Percentiles rank a stretch among this genome's conserved stretches.
Conservation (phyloP, 2,888 invertebrate species). For the Galerucella nymphaeae region DNA sequence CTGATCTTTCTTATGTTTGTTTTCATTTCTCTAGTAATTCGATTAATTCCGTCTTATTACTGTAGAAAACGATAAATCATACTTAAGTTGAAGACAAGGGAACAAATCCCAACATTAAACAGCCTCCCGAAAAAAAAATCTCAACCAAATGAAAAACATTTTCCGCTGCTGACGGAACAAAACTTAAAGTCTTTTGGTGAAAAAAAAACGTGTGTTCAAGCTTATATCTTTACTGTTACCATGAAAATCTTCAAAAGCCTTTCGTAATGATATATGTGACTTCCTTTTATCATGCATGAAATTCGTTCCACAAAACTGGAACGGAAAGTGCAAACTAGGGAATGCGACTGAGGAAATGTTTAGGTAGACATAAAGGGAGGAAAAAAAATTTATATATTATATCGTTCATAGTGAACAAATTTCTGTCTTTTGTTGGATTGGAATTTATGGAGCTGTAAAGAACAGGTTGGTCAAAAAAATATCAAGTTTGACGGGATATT, state of each 20-base stretch:
- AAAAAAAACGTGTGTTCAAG: conserved; percentile 30
- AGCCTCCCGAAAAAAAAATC: conserved; percentile 4
- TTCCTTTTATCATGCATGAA: conserved; percentile 45
- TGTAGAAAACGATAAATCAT: too few species aligned
- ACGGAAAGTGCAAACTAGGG: conserved; percentile 41
- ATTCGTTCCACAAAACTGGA: conserved; percentile 39
- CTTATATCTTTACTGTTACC: conserved; percentile 42
- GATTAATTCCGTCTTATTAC: too few species aligned
- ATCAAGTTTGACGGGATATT: conserved; percentile 7
- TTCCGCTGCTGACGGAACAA: conserved; percentile 27
- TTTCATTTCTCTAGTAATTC: too few species aligned
- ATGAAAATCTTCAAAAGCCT: conserved; percentile 43
- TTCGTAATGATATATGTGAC: conserved; percentile 46
- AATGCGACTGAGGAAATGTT: conserved; percentile 37
- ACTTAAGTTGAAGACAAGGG: neutral
- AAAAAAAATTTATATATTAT: conserved; percentile 25
- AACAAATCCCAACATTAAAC: conserved; percentile 15
- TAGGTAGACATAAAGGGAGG: conserved; percentile 34
- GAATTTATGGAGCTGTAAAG: conserved; percentile 34
- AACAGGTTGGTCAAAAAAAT: conserved; percentile 33
- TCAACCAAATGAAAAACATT: conserved; percentile 31
- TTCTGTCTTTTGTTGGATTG: conserved; percentile 36
- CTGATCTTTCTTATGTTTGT: too few species aligned
- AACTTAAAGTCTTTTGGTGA: conserved; percentile 17
- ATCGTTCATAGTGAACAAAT: conserved; percentile 35